Conservation (phyloP, 2,113 vertebrate genomes). For the Caracal caracal region DNA sequence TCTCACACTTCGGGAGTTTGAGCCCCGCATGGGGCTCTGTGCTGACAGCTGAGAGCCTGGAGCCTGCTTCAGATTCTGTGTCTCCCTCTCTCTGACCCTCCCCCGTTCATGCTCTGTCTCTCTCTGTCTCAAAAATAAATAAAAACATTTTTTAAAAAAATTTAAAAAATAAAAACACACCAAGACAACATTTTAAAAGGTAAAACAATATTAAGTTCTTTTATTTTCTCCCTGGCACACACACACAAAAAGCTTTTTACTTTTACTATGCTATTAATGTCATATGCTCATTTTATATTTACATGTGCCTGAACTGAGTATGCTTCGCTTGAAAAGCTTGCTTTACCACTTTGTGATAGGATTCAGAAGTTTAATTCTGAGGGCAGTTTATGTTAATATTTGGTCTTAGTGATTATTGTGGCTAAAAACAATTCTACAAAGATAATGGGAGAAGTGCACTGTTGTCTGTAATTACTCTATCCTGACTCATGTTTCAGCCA, state of each 20-base stretch:
- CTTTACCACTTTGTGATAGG: not conserved
- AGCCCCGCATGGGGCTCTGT: too few species aligned
- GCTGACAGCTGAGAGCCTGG: too few species aligned
- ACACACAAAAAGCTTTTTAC: not conserved
- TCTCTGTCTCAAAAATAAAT: too few species aligned
- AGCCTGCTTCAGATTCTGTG: too few species aligned
- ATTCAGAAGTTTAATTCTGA: not conserved
- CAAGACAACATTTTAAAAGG: conserved; percentile 1
- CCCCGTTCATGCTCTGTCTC: too few species aligned
- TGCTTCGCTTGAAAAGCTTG: not conserved
- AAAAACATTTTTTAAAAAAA: too few species aligned
- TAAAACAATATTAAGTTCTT: not conserved
- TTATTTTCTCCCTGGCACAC: not conserved
- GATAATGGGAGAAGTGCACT: not conserved
- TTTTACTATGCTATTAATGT: not conserved
- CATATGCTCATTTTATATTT: not conserved
- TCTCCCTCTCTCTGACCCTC: too few species aligned
- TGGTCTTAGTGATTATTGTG: not conserved
- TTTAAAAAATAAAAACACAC: not conserved
- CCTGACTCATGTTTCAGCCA: not conserved
- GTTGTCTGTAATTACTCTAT: not conserved
- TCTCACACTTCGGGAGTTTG: too few species aligned
- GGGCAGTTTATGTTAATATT: conserved; percentile 13
- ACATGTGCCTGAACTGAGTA: not conserved
- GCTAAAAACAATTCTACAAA: not conserved